Base-by-base conservation (phyloP, 2,797 vertebrate genomes). In the Sebastes trivittatus region DNA sequence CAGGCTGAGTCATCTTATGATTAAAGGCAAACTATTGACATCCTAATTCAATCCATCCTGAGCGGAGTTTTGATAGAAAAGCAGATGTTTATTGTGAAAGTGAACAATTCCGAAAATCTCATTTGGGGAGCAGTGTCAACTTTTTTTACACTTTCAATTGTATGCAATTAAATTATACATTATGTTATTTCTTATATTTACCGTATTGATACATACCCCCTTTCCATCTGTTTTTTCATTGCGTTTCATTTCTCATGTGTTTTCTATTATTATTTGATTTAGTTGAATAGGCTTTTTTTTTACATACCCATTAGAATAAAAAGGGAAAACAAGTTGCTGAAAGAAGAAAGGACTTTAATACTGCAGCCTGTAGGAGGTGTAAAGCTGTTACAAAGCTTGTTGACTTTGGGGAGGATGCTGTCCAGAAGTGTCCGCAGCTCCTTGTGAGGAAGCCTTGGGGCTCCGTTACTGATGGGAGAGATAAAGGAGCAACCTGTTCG, bases 321-420 rank as follows among this genome's bases (percentile, higher is more conserved):
- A 14, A 74, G 10, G 9, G 14, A 65, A 85, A 78, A 58, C 34
- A 69, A 69, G 32, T 25, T 32, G 18, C 62, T 60, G 72, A 23
- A 54, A 79, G 18, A 75, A 72, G 20, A 75, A 42, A 71, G 34
- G 61, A 69, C 65, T 84, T 18, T 68, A 74, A 55, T 78, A 38
- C 74, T 78, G 61, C 58, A 72, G 75, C 61, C 23, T 66, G 18
- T 52, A 78, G 61, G 49, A 70, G 83, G 81, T 87, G 88, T 82
- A 78, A 87, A 75, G 75, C 30, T 71, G 34, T 59, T 59, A 36
- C 13, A 72, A 69, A 73, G 29, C 46, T 32, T 82, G 64, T 78
- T 84, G 76, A 83, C 77, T 75, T 59, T 59, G 16, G 46, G 49
- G 59, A 87, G 68, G 72, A 83, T 81, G 82, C 74, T 76, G 67